A percentile compares a stretch with the other conserved stretches of the same genome.
Evolutionary conservation across 2,888 invertebrate genomes (phyloP).

Genomic region (Dyspetes luteomarginatus): DNA sequence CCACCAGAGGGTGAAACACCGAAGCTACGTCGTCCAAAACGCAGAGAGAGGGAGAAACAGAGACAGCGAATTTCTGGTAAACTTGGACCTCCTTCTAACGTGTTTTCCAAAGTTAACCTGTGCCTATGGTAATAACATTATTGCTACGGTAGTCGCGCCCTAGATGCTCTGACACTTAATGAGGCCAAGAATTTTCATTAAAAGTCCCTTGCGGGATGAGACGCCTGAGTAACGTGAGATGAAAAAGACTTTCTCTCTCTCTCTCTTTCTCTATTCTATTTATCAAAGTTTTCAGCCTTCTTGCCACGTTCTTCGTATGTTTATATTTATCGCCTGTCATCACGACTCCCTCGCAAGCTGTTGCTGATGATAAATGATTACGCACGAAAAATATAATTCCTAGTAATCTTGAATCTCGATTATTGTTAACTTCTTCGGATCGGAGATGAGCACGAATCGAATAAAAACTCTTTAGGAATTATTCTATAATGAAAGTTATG

Average conservation of each 20-base stretch:
- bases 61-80: slow-evolving; percentile 34
- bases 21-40: slow-evolving; percentile 20
- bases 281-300: background rate
- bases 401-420: too few species aligned
- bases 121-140: slow-evolving; percentile 61
- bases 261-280: background rate
- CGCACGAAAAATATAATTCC: too few species aligned
- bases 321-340: slow-evolving; percentile 6
- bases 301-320: background rate
- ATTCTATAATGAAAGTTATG: too few species aligned
- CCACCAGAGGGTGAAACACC: slow-evolving; percentile 30
- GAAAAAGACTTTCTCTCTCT: background rate
- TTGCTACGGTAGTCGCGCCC: slow-evolving; percentile 39
- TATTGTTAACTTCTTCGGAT: too few species aligned
- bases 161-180: slow-evolving; percentile 38
- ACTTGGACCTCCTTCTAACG: slow-evolving; percentile 53
- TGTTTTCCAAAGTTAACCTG: slow-evolving; percentile 53
- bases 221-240: slow-evolving; percentile 4
- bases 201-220: slow-evolving; percentile 45
- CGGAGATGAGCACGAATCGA: too few species aligned
- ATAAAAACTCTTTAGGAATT: too few species aligned
- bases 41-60: background rate
- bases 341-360: too few species aligned
- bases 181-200: slow-evolving; percentile 60
- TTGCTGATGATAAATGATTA: too few species aligned